phyloP scores from a whole-genome alignment of 1,140 invertebrate species.

The Apis florea region DNA sequence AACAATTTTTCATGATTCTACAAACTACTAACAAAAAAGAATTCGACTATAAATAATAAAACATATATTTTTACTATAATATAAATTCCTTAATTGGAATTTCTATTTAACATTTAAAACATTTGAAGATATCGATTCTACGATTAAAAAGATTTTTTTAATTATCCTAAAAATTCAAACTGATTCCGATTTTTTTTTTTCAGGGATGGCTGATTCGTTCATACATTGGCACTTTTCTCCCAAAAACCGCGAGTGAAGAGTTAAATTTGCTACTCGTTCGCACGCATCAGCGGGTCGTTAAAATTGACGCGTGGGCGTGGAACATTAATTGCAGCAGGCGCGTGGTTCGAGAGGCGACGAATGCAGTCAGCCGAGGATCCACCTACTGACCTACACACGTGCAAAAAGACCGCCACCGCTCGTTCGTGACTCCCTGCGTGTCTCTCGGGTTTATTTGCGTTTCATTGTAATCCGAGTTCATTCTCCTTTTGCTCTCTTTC shows the following conservation, averaged over 20 bases:
- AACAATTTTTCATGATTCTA: no score
- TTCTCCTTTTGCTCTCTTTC: conserved; percentile 57
- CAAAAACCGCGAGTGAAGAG: not conserved
- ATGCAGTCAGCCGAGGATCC: not conserved
- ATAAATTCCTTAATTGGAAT: no score
- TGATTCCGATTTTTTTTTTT: no score
- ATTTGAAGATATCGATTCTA: no score
- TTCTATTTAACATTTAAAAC: no score
- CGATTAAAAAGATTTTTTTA: no score
- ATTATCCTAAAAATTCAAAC: no score
- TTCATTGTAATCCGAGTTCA: conserved; percentile 69
- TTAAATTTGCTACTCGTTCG: not conserved
- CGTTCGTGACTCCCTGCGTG: not conserved
- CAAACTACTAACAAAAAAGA: no score
- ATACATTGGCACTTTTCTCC: not conserved
- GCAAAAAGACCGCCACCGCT: not conserved
- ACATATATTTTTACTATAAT: no score
- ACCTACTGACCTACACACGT: conserved; percentile 45
- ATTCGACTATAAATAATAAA: no score
- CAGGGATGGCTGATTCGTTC: no score
- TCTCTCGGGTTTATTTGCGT: conserved; percentile 62
- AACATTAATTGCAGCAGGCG: conserved; percentile 19
- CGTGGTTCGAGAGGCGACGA: not conserved
- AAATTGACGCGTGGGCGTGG: conserved; percentile 2
- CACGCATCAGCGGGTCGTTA: not conserved